Evolutionary conservation across 2,797 vertebrate genomes (phyloP).

Genomic region (Momotus momota): DNA sequence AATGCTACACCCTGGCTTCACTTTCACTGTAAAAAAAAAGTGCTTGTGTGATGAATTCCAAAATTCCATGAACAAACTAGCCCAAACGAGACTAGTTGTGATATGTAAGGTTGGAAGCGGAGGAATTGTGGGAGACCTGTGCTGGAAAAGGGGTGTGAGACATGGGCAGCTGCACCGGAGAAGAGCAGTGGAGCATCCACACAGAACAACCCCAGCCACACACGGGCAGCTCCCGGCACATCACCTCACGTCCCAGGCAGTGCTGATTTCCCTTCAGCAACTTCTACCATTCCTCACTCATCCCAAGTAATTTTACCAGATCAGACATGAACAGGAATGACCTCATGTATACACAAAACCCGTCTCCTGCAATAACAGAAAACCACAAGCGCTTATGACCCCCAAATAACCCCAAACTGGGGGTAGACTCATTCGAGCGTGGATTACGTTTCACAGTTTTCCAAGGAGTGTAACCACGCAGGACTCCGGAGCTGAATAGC

Average conservation of each 20-base stretch:
- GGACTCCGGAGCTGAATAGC: not conserved
- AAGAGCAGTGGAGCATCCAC: rapidly evolving
- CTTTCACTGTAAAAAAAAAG: conserved; percentile 25
- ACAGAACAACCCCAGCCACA: not conserved
- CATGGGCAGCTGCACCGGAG: not conserved
- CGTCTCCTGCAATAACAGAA: not conserved
- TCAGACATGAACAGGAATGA: not conserved
- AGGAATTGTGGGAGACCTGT: not conserved
- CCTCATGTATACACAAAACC: not conserved
- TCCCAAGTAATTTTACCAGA: not conserved
- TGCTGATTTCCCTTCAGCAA: not conserved
- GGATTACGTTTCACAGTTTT: not conserved
- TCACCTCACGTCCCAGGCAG: not conserved
- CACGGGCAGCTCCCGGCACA: not conserved
- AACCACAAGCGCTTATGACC: rapidly evolving
- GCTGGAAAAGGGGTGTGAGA: not conserved
- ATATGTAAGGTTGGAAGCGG: not conserved
- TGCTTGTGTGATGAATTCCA: conserved; percentile 29
- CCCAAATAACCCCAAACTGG: not conserved
- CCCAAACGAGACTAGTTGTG: not conserved
- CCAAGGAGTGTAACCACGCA: not conserved
- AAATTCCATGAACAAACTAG: not conserved
- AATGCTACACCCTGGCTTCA: not conserved
- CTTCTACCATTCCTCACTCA: not conserved
- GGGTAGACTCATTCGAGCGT: rapidly evolving